Conservation (phyloP, 1,140 invertebrate species). For the Brachionus koreanus region DNA sequence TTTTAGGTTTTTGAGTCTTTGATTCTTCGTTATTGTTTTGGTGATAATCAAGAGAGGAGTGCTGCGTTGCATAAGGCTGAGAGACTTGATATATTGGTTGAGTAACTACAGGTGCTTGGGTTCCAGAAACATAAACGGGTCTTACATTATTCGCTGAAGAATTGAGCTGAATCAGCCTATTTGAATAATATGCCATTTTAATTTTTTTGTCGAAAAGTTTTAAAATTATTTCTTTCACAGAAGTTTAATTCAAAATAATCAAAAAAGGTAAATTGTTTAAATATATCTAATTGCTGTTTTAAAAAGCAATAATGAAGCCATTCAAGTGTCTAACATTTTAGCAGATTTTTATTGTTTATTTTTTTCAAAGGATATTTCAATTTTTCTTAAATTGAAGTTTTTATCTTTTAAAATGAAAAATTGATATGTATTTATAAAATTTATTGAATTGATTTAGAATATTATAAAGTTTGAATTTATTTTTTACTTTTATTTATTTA, state of each 20-base stretch:
- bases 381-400: no score
- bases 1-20: neutral
- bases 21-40: neutral
- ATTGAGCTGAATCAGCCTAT: constrained; percentile 2
- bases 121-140: neutral
- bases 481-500: no score
- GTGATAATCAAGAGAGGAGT: neutral
- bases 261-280: constrained; percentile 11
- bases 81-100: neutral
- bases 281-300: neutral
- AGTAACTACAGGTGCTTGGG: neutral
- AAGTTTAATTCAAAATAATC: neutral
- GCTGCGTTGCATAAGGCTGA: neutral
- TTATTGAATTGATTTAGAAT: no score
- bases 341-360: neutral
- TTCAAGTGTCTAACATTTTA: neutral
- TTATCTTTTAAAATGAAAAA: no score
- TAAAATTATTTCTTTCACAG: neutral
- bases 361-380: neutral
- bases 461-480: no score
- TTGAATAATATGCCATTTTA: constrained; percentile 13
- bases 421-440: no score
- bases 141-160: neutral
- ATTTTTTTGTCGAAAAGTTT: neutral
- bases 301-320: neutral